Evolutionary conservation across 37 sponge, comb jelly and placozoan genomes (phyloP).

Genomic region (Agelas oroides): DNA sequence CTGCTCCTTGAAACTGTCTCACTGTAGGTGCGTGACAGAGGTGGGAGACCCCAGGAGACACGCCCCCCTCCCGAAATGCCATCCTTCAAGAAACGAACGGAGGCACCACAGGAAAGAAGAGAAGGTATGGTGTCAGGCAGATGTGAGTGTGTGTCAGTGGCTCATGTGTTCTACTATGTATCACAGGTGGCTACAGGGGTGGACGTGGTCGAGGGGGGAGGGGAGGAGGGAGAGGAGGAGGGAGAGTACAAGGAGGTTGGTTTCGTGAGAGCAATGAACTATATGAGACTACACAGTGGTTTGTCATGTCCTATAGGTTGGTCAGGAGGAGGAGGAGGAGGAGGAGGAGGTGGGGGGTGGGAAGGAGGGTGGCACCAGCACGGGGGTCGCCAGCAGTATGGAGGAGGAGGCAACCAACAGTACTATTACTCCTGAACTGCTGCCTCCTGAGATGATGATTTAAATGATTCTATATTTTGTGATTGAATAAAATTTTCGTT

Average conservation of each 20-base stretch:
- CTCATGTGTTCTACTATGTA: no score
- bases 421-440: conserved; percentile 25
- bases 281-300: background rate
- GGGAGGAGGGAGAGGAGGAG: conserved; percentile 45
- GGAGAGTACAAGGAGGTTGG: conserved; percentile 78
- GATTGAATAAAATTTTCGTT: no score
- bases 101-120: conserved; percentile 60
- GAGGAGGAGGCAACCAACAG: conserved; percentile 11
- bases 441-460: background rate
- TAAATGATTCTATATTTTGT: no score
- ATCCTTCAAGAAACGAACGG: conserved; percentile 76
- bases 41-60: conserved; percentile 91
- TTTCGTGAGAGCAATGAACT: background rate
- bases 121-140: background rate
- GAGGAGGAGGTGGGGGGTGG: no score
- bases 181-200: conserved; percentile 24
- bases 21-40: conserved; percentile 85
- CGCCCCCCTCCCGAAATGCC: conserved; percentile 96
- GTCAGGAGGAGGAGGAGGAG: conserved; percentile 34
- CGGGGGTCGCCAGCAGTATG: conserved; percentile 1
- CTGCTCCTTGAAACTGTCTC: background rate
- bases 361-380: conserved; percentile 17
- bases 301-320: conserved; percentile 20
- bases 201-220: conserved; percentile 49
- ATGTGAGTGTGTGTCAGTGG: background rate